Evolutionary conservation across 2,888 invertebrate species (phyloP).

Genomic region (Cephonodes hylas): DNA sequence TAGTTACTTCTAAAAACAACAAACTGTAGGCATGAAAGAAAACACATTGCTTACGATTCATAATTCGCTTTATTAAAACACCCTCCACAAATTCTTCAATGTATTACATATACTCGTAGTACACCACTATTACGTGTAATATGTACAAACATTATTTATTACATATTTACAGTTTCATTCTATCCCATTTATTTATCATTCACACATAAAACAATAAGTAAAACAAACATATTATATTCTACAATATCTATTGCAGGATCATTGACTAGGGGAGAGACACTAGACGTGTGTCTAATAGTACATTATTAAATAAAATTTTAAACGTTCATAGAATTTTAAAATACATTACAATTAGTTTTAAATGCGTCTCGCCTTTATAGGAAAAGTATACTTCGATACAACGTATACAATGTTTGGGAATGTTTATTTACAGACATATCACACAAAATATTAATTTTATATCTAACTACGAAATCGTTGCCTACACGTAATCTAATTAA

Average conservation of each 20-base stretch:
- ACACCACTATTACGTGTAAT: constrained; percentile 58
- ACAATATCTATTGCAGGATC: constrained; percentile 8
- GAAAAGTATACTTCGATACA: constrained; percentile 52
- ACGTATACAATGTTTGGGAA: constrained; percentile 65
- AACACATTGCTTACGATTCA: constrained; percentile 33
- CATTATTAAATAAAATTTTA: constrained; percentile 7
- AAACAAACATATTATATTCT: constrained; percentile 6
- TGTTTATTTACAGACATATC: constrained; percentile 64
- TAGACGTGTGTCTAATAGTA: not conserved
- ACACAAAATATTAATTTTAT: constrained; percentile 50
- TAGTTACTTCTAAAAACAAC: too few species aligned
- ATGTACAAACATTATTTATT: constrained; percentile 54
- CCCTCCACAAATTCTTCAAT: constrained; percentile 68
- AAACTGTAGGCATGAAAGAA: not conserved
- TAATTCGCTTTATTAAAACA: constrained; percentile 78
- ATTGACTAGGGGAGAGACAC: constrained; percentile 18
- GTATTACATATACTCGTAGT: constrained; percentile 67
- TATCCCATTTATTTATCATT: constrained; percentile 23
- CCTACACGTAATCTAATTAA: constrained; percentile 30
- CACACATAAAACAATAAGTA: constrained; percentile 11
- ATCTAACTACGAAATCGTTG: constrained; percentile 23
- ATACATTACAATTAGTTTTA: constrained; percentile 5
- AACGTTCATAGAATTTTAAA: constrained; percentile 25
- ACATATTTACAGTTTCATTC: constrained; percentile 52
- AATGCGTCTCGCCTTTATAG: constrained; percentile 1